A percentile compares a stretch with the other conserved stretches of the same genome.
phyloP scores from a whole-genome alignment of 2,888 invertebrate genomes.

The Diadegma fenestrale region DNA sequence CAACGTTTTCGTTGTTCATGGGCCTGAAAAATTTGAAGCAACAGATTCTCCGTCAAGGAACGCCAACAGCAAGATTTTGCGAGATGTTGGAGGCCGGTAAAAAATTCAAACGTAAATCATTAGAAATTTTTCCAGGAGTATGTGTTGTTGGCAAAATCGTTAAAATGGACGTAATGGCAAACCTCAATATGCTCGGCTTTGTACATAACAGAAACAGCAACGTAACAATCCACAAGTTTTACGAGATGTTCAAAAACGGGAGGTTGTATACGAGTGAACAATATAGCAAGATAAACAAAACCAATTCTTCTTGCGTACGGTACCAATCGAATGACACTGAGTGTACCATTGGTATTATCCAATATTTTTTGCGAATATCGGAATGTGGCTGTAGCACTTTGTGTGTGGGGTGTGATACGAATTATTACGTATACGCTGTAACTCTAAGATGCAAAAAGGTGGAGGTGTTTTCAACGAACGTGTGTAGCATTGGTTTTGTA shows the following conservation, averaged over 20 bases:
- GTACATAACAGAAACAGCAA: neutral
- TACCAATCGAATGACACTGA: neutral
- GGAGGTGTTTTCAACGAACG: neutral
- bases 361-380: neutral
- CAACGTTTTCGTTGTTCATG: neutral
- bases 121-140: neutral
- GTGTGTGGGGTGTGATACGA: neutral
- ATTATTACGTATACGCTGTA: neutral
- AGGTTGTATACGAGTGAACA: neutral
- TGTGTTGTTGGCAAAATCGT: neutral
- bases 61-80: neutral
- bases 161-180: neutral
- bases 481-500: neutral
- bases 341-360: neutral
- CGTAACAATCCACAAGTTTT: neutral
- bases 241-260: neutral
- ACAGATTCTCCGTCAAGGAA: neutral
- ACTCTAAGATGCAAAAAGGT: neutral
- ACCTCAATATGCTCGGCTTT: neutral
- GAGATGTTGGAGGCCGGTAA: neutral
- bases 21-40: neutral
- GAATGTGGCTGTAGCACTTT: slow-evolving; percentile 6
- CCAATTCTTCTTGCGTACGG: neutral
- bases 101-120: neutral
- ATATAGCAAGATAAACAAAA: neutral